A percentile compares a stretch with the other conserved stretches of the same genome.
phyloP scores from a whole-genome alignment of 2,797 vertebrate species.

The Uromys caudimaculatus region DNA sequence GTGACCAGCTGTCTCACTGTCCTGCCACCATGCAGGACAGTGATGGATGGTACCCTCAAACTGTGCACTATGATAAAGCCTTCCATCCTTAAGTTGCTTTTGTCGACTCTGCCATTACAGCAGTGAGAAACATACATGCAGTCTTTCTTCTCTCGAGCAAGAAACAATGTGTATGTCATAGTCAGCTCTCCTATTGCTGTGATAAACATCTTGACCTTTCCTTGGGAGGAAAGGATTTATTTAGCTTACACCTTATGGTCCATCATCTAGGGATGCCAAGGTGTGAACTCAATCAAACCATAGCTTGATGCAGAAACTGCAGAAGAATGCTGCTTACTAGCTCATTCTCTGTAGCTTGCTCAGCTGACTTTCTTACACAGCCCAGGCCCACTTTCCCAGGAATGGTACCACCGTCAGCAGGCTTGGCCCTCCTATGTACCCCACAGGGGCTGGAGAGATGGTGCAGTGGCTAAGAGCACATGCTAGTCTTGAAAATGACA shows the following conservation, averaged over 20 bases:
- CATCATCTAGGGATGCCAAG: neutral
- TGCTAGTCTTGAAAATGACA: neutral
- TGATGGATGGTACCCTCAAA: neutral
- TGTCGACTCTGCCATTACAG: neutral
- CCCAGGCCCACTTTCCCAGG: neutral
- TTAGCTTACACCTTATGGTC: neutral
- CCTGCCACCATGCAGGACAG: neutral
- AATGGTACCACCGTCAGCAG: neutral
- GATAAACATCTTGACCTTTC: neutral
- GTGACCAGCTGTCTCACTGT: neutral
- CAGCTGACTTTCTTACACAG: neutral
- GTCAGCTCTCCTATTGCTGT: too few relatives aligned
- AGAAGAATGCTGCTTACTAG: neutral
- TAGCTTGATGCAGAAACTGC: neutral
- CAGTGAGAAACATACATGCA: neutral
- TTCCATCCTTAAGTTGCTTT: neutral
- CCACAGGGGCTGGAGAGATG: neutral
- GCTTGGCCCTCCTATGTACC: neutral
- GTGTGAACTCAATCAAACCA: neutral
- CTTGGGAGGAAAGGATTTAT: neutral
- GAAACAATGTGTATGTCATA: slow-evolving; percentile 41
- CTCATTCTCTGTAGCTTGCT: neutral
- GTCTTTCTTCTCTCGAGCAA: slow-evolving; percentile 71
- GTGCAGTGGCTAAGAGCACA: neutral
- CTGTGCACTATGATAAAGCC: neutral